Percentiles rank a stretch among this genome's conserved stretches.
These are phyloP conservation scores for Omphaloscelis lunosa DNA, from an alignment of 2,888 invertebrate genomes.

Conservation along the genomic window DNA sequence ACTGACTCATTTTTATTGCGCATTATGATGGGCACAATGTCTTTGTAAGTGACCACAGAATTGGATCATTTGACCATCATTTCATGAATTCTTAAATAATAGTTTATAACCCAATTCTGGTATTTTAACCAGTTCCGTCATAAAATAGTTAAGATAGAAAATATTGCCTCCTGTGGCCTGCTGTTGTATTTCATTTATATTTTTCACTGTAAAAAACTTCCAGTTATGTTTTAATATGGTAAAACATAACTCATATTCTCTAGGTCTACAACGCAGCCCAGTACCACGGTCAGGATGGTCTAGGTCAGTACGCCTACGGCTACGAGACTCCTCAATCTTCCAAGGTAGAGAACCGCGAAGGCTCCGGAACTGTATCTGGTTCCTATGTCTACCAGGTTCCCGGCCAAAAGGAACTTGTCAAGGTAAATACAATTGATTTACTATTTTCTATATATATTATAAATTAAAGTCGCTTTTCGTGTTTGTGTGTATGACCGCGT, in stretches of 20 bases:
- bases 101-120: background rate
- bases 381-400: conserved; percentile 92
- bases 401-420: conserved; percentile 89
- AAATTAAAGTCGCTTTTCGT: too few relatives aligned
- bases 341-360: conserved; percentile 93
- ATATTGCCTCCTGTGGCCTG: background rate
- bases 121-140: background rate
- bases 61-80: background rate
- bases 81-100: background rate
- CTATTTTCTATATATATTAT: too few relatives aligned
- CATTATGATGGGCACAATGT: background rate
- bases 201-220: background rate
- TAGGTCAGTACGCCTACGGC: conserved; percentile 93
- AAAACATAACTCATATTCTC: conserved; percentile 2
- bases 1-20: background rate
- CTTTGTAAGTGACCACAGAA: background rate
- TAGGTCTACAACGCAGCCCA: conserved; percentile 93
- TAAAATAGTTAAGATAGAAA: background rate
- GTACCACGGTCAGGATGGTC: conserved; percentile 93
- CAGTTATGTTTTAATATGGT: too few relatives aligned
- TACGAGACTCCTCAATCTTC: conserved; percentile 94
- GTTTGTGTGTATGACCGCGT: too few relatives aligned
- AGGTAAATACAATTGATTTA: conserved; percentile 83
- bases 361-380: conserved; percentile 93
- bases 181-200: background rate